Evolutionary conservation across 2,113 vertebrate genomes (phyloP).

Genomic region (Pygoscelis adeliae): DNA sequence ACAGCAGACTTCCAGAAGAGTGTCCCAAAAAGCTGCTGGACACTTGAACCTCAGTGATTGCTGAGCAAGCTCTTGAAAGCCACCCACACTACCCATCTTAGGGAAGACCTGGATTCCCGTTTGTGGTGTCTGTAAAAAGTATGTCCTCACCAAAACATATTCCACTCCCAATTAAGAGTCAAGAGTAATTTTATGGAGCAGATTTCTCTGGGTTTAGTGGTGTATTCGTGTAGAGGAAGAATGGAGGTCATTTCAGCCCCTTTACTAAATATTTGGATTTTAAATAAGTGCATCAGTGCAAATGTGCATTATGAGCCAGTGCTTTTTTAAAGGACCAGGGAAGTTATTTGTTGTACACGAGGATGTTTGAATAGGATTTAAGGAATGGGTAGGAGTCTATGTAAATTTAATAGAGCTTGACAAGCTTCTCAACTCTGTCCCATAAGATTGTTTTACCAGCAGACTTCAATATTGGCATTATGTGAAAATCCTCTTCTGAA

Average conservation of each 20-base stretch:
- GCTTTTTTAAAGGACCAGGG: neutral
- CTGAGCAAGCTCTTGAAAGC: neutral
- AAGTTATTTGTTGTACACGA: neutral
- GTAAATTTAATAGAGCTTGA: neutral
- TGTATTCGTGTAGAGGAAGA: neutral
- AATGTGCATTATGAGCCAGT: neutral
- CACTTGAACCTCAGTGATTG: neutral
- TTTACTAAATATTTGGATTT: slow-evolving; percentile 45
- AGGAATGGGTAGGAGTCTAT: neutral
- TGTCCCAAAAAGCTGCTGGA: neutral
- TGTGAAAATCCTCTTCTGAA: neutral
- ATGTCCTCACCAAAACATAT: neutral
- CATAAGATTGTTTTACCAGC: neutral
- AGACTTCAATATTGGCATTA: neutral
- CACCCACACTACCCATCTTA: neutral
- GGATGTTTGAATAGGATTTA: slow-evolving; percentile 1
- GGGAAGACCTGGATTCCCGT: neutral
- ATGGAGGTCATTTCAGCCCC: neutral
- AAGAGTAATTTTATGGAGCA: neutral
- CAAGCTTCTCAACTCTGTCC: neutral
- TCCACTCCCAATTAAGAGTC: neutral
- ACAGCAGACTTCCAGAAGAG: neutral
- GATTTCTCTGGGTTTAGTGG: neutral
- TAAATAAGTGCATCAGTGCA: neutral
- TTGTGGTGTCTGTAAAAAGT: neutral